A percentile compares a stretch with the other conserved stretches of the same genome.
These are phyloP conservation scores for Pipa parva DNA, from an alignment of 2,113 vertebrate genomes.

Conservation along the genomic window DNA sequence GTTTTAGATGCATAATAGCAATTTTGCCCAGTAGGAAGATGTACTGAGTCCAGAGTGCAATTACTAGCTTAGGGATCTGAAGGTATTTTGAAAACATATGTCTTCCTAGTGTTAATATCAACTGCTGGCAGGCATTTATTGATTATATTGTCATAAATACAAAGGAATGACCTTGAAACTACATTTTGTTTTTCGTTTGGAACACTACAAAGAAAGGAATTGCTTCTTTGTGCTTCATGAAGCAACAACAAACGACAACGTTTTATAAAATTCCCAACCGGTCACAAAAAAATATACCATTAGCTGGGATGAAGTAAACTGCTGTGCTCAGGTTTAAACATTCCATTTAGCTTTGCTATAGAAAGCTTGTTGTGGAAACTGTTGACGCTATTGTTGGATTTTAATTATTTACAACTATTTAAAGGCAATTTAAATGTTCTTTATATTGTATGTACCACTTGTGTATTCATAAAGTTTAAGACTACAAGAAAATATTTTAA, in stretches of 20 bases:
- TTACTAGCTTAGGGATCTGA: constrained; percentile 14
- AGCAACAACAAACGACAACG: neutral
- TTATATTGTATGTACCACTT: no score
- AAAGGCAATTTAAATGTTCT: no score
- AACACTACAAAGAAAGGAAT: neutral
- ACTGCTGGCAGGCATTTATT: constrained; percentile 1
- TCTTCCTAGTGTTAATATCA: constrained; percentile 3
- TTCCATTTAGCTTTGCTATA: no score
- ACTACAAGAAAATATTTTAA: no score
- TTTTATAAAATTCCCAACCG: no score
- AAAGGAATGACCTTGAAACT: neutral
- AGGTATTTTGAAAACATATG: neutral
- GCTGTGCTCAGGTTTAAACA: no score
- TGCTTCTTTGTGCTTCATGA: neutral
- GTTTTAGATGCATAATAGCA: constrained; percentile 8
- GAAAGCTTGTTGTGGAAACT: no score
- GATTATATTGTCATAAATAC: constrained; percentile 17
- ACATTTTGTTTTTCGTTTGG: neutral
- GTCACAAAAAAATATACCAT: no score
- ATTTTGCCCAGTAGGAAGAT: constrained; percentile 18
- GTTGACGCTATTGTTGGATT: no score
- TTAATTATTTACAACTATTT: no score
- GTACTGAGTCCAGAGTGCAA: constrained; percentile 6
- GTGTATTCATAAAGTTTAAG: no score
- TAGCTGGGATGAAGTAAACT: no score